Percentiles rank a stretch among this genome's conserved stretches.
Evolutionary conservation across 1,140 invertebrate genomes (phyloP).

Genomic region (Solenopsis fugax): DNA sequence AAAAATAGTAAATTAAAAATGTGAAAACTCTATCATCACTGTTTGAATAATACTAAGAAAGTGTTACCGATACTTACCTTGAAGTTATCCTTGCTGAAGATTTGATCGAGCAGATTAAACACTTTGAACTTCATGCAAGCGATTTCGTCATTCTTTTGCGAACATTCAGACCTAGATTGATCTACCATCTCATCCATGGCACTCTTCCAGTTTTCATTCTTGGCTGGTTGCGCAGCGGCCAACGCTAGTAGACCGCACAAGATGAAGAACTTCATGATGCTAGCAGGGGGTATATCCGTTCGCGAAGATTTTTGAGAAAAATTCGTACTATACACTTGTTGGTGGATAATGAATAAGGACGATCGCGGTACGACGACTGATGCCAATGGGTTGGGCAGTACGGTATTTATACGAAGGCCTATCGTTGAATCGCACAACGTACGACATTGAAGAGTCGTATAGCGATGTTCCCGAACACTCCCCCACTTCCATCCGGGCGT

Average conservation of each 20-base stretch:
- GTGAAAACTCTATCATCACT: not conserved
- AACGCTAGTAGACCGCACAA: slow-evolving; percentile 81
- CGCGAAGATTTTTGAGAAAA: slow-evolving; percentile 30
- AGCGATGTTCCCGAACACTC: slow-evolving; percentile 52
- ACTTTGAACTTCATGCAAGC: slow-evolving; percentile 94
- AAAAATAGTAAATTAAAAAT: not conserved
- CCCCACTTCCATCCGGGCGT: slow-evolving; percentile 70
- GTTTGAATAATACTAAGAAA: not conserved
- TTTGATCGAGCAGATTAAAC: slow-evolving; percentile 91
- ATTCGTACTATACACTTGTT: slow-evolving; percentile 21
- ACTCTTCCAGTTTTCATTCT: slow-evolving; percentile 90
- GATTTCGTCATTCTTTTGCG: slow-evolving; percentile 91
- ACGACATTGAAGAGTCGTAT: slow-evolving; percentile 67
- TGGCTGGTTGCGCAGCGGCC: slow-evolving; percentile 88
- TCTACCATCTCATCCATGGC: slow-evolving; percentile 91
- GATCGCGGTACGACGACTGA: slow-evolving; percentile 82
- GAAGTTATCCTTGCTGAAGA: slow-evolving; percentile 92
- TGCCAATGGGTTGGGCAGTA: slow-evolving; percentile 80
- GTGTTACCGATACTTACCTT: slow-evolving; percentile 87
- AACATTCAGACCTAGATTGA: slow-evolving; percentile 91
- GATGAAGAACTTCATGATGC: slow-evolving; percentile 79
- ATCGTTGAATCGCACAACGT: slow-evolving; percentile 68
- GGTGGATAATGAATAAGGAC: slow-evolving; percentile 66
- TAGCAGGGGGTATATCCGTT: slow-evolving; percentile 30
- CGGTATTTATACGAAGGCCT: slow-evolving; percentile 85